Conservation (phyloP, 2,888 invertebrate species). For the Keiferia lycopersicella region DNA sequence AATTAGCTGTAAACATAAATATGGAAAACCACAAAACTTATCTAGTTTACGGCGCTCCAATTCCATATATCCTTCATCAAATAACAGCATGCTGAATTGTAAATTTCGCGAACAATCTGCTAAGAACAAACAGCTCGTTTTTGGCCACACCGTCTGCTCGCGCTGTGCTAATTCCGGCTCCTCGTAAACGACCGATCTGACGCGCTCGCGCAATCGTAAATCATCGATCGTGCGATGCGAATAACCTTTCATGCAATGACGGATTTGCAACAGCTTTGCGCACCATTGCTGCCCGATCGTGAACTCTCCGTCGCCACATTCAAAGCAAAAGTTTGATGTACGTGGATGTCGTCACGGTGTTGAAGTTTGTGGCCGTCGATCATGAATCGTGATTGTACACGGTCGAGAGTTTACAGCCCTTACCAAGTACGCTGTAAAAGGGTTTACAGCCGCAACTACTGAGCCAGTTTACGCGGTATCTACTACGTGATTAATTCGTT, state of each 20-base stretch:
- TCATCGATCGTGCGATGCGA: constrained; percentile 67
- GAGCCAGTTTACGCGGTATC: constrained; percentile 30
- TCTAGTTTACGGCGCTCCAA: neutral
- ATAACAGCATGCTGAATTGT: constrained; percentile 50
- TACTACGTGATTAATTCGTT: constrained; percentile 41
- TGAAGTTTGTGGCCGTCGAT: neutral
- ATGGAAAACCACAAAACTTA: neutral
- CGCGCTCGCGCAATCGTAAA: constrained; percentile 62
- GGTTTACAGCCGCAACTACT: constrained; percentile 46
- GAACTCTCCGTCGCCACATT: neutral
- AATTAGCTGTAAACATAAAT: too few relatives aligned
- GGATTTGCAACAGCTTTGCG: neutral
- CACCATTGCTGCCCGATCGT: constrained; percentile 38
- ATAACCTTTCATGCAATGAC: constrained; percentile 3
- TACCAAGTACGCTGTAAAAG: constrained; percentile 61
- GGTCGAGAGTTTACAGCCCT: constrained; percentile 57
- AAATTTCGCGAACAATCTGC: constrained; percentile 57
- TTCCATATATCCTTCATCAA: constrained; percentile 1
- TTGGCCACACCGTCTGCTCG: constrained; percentile 57
- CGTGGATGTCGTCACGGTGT: neutral
- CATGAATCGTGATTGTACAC: constrained; percentile 46
- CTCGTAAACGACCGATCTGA: constrained; percentile 67
- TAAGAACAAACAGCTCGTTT: constrained; percentile 48
- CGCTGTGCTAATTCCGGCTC: constrained; percentile 50
- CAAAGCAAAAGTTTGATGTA: neutral